A percentile compares a stretch with the other conserved stretches of the same genome.
phyloP scores from a whole-genome alignment of 2,113 vertebrate genomes.

The Centropus bengalensis region DNA sequence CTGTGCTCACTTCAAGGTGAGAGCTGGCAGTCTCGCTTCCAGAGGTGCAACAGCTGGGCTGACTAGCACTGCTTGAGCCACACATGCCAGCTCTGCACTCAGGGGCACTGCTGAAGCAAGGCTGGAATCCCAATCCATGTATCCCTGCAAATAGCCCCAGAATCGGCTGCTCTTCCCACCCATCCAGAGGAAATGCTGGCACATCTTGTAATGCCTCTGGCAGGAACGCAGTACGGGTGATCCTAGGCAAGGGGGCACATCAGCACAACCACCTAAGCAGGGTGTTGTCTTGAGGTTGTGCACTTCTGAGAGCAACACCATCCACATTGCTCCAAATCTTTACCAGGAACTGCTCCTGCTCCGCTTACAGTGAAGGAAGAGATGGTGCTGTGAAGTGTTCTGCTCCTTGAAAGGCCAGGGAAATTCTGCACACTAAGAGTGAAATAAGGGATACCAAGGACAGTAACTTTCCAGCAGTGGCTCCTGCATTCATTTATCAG shows the following conservation, averaged over 20 bases:
- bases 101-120: not conserved
- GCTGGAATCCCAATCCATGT: not conserved
- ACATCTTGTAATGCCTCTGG: not conserved
- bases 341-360: not conserved
- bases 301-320: not conserved
- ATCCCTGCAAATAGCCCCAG: not conserved
- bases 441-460: not conserved
- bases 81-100: rapidly evolving
- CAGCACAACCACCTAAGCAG: not conserved
- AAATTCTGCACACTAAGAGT: not conserved
- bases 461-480: not conserved
- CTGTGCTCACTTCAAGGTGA: rapidly evolving
- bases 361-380: not conserved
- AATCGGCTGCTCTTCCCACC: not conserved
- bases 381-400: not conserved
- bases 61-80: not conserved
- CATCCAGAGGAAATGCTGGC: not conserved
- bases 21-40: not conserved
- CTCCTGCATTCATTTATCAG: rapidly evolving
- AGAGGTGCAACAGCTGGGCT: no score
- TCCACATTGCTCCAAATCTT: not conserved
- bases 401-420: not conserved
- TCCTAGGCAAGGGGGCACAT: not conserved
- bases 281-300: not conserved
- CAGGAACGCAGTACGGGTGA: not conserved